phyloP scores from a whole-genome alignment of 2,888 invertebrate species.

The Stegana nigrithorax region DNA sequence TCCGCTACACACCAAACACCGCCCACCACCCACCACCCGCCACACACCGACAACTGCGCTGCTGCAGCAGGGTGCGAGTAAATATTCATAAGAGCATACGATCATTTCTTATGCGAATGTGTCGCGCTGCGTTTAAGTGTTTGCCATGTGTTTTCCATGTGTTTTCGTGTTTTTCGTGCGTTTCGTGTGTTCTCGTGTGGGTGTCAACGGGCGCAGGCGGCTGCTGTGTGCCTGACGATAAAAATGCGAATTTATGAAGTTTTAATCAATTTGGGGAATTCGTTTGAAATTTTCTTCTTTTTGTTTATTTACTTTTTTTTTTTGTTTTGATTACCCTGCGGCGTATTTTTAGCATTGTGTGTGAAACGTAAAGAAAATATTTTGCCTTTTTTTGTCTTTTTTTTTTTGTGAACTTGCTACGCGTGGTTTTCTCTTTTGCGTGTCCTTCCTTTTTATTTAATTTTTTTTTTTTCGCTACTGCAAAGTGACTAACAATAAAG shows the following conservation, averaged over 20 bases:
- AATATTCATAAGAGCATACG: constrained; percentile 47
- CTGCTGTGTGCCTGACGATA: constrained; percentile 50
- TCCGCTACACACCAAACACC: constrained; percentile 36
- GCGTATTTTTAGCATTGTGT: constrained; percentile 21
- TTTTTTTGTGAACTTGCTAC: constrained; percentile 26
- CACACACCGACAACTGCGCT: too few species aligned
- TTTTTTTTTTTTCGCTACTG: neutral
- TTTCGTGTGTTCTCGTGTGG: constrained; percentile 39
- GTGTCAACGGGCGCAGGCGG: too few species aligned
- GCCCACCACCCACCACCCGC: neutral
- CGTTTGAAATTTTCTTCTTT: constrained; percentile 32
- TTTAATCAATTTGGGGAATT: constrained; percentile 60
- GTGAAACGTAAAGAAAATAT: constrained; percentile 46
- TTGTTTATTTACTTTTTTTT: constrained; percentile 12
- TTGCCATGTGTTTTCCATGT: constrained; percentile 11
- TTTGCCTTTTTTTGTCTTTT: constrained; percentile 4
- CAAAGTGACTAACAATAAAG: constrained; percentile 48
- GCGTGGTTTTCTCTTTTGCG: neutral
- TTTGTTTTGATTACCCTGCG: constrained; percentile 28
- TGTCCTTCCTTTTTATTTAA: neutral
- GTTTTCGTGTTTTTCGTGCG: constrained; percentile 33
- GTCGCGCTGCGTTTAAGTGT: constrained; percentile 22
- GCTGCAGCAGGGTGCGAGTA: too few species aligned
- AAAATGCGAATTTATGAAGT: constrained; percentile 60
- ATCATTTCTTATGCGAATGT: neutral